Evolutionary conservation across 1,140 invertebrate species (phyloP), one percentile per base, ranked within the genome.

Genomic region (Papilio xuthus): DNA sequence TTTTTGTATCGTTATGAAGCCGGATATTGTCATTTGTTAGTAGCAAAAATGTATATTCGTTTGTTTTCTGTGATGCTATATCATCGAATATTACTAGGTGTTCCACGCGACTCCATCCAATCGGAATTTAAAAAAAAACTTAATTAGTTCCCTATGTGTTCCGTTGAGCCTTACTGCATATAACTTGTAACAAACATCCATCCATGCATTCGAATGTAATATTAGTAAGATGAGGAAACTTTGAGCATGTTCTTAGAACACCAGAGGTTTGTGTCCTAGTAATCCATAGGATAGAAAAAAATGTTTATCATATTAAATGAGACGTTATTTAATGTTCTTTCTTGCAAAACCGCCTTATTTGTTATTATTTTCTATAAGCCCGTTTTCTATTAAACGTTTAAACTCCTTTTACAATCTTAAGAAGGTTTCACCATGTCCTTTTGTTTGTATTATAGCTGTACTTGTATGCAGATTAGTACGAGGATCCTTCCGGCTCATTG

Each of bases 401-500:
- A 26, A 28, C 32, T 32, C 60, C 60, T 18, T 67, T 28, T 32
- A 18, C 4, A 28, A 67, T 15, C 13, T 15, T 67, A 15, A 67
- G 26, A 15, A 15, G 10, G 10, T 28, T 13, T 28, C 12, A 26
- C 20, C 13, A 18, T 9, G 18, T 72, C 71, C 71, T 73, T 73
- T 73, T 73, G 71, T 73, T 47, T 47, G 42, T 26, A 47, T n/a
- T 71, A 23, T 26, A 42, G 1, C 20, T 0, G 71, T 73, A 44
- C 41, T 41, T 23, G 42, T 73, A 44, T 73, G 71, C 20, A 73
- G 23, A 73, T 73, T 44, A 44, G 28, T 6, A 44, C 2, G 28
- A 73, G n/a, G n/a, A 73, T 73, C 71, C 71, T 73, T 73, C 71
- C 71, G 71, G 71, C 71, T 73, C 41, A 73, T 73, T 73, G 71